A percentile compares a stretch with the other conserved stretches of the same genome.
Conservation (phyloP, 2,113 vertebrate species). For the Phodopus roborovskii region DNA sequence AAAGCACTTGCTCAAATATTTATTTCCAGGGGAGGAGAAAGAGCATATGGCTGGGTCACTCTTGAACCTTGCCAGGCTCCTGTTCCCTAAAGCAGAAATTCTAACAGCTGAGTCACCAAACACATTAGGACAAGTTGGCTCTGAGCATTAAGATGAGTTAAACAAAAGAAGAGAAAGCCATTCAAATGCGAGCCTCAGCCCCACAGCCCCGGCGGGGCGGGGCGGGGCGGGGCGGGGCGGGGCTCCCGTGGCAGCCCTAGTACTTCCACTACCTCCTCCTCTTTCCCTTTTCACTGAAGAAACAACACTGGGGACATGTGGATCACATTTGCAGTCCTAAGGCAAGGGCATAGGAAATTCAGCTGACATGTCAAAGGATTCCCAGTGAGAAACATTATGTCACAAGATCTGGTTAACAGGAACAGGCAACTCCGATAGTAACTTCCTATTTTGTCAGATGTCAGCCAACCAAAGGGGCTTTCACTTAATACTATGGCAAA, state of each 20-base stretch:
- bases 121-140: slow-evolving; percentile 78
- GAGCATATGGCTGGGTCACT: background rate
- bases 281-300: slow-evolving; percentile 67
- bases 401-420: slow-evolving; percentile 76
- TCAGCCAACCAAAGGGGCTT: slow-evolving; percentile 46
- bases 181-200: background rate
- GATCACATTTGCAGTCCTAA: slow-evolving; percentile 80
- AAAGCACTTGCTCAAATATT: slow-evolving; percentile 79
- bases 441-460: slow-evolving; percentile 44
- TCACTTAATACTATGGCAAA: slow-evolving; percentile 53
- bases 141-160: slow-evolving; percentile 52
- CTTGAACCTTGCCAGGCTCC: background rate
- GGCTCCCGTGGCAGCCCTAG: background rate
- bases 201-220: background rate
- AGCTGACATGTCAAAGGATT: slow-evolving; percentile 84
- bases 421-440: slow-evolving; percentile 73
- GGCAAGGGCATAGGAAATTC: slow-evolving; percentile 80
- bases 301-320: slow-evolving; percentile 82
- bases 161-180: background rate
- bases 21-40: slow-evolving; percentile 59
- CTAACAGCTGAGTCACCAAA: slow-evolving; percentile 74
- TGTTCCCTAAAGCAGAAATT: slow-evolving; percentile 64
- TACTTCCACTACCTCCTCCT: slow-evolving; percentile 64
- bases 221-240: slow-evolving; percentile 54
- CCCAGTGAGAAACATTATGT: slow-evolving; percentile 77